phyloP scores from a whole-genome alignment of 2,888 invertebrate species.

The Eupeodes latifasciatus region DNA sequence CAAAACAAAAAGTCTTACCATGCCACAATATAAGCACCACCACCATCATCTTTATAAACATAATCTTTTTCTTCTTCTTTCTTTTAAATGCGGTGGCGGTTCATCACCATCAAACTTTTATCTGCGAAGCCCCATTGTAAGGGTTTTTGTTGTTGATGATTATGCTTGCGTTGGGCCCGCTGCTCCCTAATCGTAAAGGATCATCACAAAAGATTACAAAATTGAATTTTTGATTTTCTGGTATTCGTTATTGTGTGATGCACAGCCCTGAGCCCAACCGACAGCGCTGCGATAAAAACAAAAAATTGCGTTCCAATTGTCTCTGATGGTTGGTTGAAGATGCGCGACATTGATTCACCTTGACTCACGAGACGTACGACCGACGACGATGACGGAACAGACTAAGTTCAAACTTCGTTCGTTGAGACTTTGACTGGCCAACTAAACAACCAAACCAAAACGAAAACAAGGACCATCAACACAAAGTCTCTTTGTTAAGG shows the following conservation, averaged over 20 bases:
- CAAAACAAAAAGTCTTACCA: conserved; percentile 39
- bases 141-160: conserved; percentile 27
- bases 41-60: conserved; percentile 9
- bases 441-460: not conserved
- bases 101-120: conserved; percentile 71
- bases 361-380: no score
- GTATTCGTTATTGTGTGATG: conserved; percentile 35
- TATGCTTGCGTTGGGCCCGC: conserved; percentile 12
- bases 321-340: conserved; percentile 4
- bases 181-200: conserved; percentile 34
- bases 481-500: conserved; percentile 56
- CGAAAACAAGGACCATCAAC: conserved; percentile 44
- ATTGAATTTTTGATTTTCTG: conserved; percentile 73
- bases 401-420: conserved; percentile 3
- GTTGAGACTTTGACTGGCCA: conserved; percentile 14
- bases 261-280: no score
- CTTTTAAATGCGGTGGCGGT: conserved; percentile 51
- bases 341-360: conserved; percentile 21
- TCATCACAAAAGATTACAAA: conserved; percentile 76
- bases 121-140: conserved; percentile 61
- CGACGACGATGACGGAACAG: no score
- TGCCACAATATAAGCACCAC: conserved; percentile 40
- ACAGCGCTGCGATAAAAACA: conserved; percentile 36
- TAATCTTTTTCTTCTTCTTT: conserved; percentile 4
- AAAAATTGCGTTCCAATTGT: conserved; percentile 61